A percentile compares a stretch with the other conserved stretches of the same genome.
Conservation (phyloP, 2,797 vertebrate species). For the Catharus ustulatus region DNA sequence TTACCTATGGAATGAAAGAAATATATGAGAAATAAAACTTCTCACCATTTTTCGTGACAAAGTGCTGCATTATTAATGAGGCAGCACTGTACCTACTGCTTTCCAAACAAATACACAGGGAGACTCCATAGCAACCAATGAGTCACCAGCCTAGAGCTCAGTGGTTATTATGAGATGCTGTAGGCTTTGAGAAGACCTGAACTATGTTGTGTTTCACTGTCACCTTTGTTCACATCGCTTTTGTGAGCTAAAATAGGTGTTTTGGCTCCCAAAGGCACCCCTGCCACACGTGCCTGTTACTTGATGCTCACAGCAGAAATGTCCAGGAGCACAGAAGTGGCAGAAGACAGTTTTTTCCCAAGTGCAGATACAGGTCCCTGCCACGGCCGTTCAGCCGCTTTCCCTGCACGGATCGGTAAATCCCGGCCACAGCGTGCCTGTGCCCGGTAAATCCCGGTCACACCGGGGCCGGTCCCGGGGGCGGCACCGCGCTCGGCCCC, state of each 20-base stretch:
- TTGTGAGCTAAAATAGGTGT: accelerated
- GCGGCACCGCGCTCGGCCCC: not conserved
- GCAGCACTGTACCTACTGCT: not conserved
- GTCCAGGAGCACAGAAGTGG: accelerated
- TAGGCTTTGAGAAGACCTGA: not conserved
- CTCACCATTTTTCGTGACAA: accelerated
- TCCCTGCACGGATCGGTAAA: not conserved
- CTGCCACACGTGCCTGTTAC: accelerated
- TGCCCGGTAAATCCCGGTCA: not conserved
- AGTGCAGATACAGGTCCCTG: not conserved
- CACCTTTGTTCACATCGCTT: accelerated
- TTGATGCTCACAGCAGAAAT: not conserved
- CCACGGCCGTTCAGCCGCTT: not conserved
- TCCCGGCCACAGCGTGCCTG: not conserved
- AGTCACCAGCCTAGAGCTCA: accelerated
- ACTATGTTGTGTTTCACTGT: accelerated
- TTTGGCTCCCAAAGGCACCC: not conserved
- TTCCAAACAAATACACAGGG: accelerated
- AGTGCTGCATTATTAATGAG: not conserved
- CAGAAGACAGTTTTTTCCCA: accelerated
- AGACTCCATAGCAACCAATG: not conserved
- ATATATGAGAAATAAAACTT: not conserved
- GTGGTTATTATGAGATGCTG: accelerated
- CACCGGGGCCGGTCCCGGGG: not conserved
- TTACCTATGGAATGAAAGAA: not conserved